Evolutionary conservation across 2,113 vertebrate species (phyloP), one percentile per base, ranked within the genome.

Genomic region (Atractosteus spatula): DNA sequence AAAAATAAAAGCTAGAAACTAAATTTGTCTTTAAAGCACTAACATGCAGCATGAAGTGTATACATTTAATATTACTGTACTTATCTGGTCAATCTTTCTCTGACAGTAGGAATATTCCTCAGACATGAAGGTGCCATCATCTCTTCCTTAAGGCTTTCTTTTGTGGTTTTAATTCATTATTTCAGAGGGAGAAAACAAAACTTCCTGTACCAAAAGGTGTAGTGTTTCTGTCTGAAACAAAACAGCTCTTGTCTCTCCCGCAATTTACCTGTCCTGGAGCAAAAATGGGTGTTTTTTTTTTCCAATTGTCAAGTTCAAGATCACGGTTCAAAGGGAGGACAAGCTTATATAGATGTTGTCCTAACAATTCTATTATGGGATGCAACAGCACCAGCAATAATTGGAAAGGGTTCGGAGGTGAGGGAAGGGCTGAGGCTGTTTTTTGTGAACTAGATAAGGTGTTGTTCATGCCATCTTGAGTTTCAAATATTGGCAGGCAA

Each of bases 321-420:
- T 59, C 79, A 81, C 71, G 62, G 91, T 92, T 94, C 90, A 90
- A 71, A 55, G 72, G 62, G 73, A 88, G 93, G 91, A 91, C 87
- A 87, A 73, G 62, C 80, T 86, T 89, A 82, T 77, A 79, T 90
- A 87, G 80, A 88, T 87, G 80, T 84, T 86, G 56, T 87, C 84
- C 72, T 69, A 77, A 79, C 76, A 78, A 90, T 51, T 10, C 3
- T 56, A 74, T 77, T 65, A 75, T 68, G 62, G 47, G 69, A 76
- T 70, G 55, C n/a, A 66, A 63, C 44, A 66, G 51, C 76, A 74
- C 54, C 68, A 57, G 56, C 14, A 66, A 8, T 10, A 42, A 54
- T 41, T 43, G 12, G 6, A 17, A 45, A 13, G 17, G 61, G 17
- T 51, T 17, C 47, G 66, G 69, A 69, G 54, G 41, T 55, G 43